Percentiles rank a stretch among this genome's conserved stretches.
phyloP scores from a whole-genome alignment of 2,888 invertebrate species.

The Eupelmus urozonus region DNA sequence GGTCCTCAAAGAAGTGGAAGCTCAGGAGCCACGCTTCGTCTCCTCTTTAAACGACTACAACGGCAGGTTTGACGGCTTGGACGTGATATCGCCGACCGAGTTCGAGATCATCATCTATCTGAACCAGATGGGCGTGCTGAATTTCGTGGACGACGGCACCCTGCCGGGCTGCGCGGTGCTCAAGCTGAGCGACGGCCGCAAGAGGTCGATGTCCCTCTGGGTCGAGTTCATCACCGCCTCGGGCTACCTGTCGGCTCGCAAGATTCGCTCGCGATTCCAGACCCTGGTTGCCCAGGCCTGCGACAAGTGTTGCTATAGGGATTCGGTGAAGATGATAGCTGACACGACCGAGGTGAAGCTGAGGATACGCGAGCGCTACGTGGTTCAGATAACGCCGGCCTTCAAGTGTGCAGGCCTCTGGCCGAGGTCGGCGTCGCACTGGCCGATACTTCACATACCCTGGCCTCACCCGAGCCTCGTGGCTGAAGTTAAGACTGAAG shows the following conservation, averaged over 20 bases:
- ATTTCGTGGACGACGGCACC: constrained; percentile 97
- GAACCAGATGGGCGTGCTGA: constrained; percentile 98
- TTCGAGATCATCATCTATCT: constrained; percentile 96
- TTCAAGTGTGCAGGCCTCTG: constrained; percentile 96
- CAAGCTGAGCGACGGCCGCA: constrained; percentile 95
- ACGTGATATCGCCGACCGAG: constrained; percentile 94
- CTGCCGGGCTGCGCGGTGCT: constrained; percentile 95
- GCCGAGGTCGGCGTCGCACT: constrained; percentile 95
- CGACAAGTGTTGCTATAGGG: constrained; percentile 94
- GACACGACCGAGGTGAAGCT: constrained; percentile 96
- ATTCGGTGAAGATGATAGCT: constrained; percentile 95
- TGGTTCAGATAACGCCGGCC: constrained; percentile 96
- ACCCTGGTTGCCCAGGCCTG: constrained; percentile 92
- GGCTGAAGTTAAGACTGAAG: constrained; percentile 95
- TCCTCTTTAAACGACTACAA: constrained; percentile 93
- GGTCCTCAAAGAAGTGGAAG: constrained; percentile 95
- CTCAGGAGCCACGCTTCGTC: constrained; percentile 95
- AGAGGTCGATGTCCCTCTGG: constrained; percentile 98
- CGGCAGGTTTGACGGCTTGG: constrained; percentile 94
- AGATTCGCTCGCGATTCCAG: constrained; percentile 95
- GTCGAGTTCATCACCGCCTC: constrained; percentile 98
- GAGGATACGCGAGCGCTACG: constrained; percentile 90
- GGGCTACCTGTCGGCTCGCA: constrained; percentile 94
- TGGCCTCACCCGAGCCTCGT: constrained; percentile 96
- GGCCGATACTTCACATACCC: constrained; percentile 93